These are phyloP conservation scores for Aldabrachelys gigantea DNA, from an alignment of 2,113 vertebrate genomes.

Conservation along the genomic window DNA sequence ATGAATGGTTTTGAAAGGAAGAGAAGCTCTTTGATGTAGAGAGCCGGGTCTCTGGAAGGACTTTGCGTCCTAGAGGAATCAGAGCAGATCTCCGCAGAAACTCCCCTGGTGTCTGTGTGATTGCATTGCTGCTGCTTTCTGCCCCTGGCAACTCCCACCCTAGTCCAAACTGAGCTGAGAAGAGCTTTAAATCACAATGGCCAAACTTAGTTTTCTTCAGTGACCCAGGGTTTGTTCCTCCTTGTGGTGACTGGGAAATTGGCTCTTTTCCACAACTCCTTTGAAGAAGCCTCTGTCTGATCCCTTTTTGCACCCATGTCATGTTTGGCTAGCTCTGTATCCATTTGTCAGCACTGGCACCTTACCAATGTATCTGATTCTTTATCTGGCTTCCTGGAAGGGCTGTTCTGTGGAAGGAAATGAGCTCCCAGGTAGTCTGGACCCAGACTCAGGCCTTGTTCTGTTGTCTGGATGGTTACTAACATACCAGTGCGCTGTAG, in stretches of 20 bases:
- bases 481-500: fast-evolving
- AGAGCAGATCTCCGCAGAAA: background rate
- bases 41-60: background rate
- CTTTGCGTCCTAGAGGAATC: background rate
- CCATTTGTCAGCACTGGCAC: background rate
- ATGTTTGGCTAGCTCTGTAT: background rate
- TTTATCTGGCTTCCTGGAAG: background rate
- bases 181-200: background rate
- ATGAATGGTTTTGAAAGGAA: background rate
- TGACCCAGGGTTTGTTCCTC: background rate
- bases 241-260: background rate
- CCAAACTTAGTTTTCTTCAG: background rate
- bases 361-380: background rate
- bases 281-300: fast-evolving
- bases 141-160: background rate
- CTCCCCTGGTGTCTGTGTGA: fast-evolving
- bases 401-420: background rate
- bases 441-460: background rate
- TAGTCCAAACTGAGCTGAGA: background rate
- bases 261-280: background rate
- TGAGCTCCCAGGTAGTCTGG: background rate
- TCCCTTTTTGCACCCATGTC: background rate
- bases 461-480: background rate
- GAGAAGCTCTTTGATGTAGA: fast-evolving
- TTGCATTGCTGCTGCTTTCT: background rate